phyloP scores from a whole-genome alignment of 2,888 invertebrate genomes.

The Diaphora mendica region DNA sequence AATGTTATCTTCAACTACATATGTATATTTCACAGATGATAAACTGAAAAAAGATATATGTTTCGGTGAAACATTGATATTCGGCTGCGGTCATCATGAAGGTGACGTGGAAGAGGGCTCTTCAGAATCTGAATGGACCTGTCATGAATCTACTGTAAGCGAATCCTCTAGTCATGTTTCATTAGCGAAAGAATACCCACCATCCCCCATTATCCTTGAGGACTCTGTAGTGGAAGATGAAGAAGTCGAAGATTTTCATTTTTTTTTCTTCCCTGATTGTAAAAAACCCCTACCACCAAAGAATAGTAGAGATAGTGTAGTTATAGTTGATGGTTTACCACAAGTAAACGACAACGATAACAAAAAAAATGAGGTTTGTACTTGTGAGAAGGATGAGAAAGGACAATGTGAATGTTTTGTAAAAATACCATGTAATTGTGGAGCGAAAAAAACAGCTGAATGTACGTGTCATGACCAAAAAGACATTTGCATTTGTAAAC shows the following conservation, averaged over 20 bases:
- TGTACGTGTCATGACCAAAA: constrained; percentile 68
- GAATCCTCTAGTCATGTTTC: constrained; percentile 47
- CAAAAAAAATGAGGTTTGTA: constrained; percentile 57
- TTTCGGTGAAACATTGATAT: constrained; percentile 85
- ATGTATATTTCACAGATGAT: constrained; percentile 82
- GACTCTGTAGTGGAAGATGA: constrained; percentile 48
- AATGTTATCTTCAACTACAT: no score
- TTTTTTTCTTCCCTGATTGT: constrained; percentile 82
- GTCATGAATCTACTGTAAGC: constrained; percentile 61
- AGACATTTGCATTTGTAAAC: constrained; percentile 71
- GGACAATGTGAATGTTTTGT: constrained; percentile 69
- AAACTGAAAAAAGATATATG: constrained; percentile 78
- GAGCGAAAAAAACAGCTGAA: constrained; percentile 62
- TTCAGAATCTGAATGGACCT: constrained; percentile 79
- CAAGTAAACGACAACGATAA: constrained; percentile 62
- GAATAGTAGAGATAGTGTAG: constrained; percentile 69
- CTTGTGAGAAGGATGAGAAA: constrained; percentile 62
- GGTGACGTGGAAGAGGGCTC: constrained; percentile 65
- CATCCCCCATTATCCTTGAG: constrained; percentile 51
- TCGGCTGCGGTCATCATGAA: constrained; percentile 82
- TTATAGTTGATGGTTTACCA: constrained; percentile 74
- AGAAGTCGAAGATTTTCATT: constrained; percentile 73
- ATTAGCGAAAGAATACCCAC: constrained; percentile 49
- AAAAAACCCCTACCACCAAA: constrained; percentile 57
- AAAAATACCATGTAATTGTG: constrained; percentile 74